A percentile compares a stretch with the other conserved stretches of the same genome.
Conservation (phyloP, 2,797 vertebrate genomes). For the Chrosomus eos region DNA sequence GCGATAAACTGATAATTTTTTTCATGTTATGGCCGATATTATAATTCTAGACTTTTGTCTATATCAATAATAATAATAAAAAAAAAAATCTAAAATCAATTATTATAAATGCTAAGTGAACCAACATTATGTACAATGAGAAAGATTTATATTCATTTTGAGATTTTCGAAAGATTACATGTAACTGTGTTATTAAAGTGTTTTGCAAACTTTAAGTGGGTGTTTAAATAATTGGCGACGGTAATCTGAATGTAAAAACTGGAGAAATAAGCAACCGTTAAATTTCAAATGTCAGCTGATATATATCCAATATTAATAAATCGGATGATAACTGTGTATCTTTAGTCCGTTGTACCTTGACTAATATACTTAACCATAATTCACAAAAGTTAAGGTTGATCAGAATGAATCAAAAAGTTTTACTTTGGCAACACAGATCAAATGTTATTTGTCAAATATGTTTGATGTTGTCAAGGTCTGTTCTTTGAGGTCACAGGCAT, state of each 20-base stretch:
- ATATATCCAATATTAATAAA: background rate
- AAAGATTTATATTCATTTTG: background rate
- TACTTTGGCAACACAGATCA: background rate
- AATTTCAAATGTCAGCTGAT: background rate
- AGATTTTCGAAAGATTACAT: background rate
- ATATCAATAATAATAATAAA: background rate
- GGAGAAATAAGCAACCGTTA: background rate
- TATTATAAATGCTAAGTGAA: background rate
- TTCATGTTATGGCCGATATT: no score
- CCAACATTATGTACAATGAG: background rate
- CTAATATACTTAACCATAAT: background rate
- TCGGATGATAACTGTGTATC: background rate
- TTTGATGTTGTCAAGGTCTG: constrained; percentile 22
- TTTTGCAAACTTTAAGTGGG: background rate
- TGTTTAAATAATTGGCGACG: background rate
- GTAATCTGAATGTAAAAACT: background rate
- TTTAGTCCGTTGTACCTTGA: background rate
- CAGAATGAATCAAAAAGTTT: background rate
- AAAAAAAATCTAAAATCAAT: background rate
- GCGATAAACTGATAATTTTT: background rate
- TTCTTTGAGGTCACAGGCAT: constrained; percentile 36
- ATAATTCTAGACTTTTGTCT: background rate
- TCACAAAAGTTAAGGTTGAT: background rate
- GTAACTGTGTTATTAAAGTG: background rate
- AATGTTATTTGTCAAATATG: background rate